These are phyloP conservation scores for Phainopepla nitens DNA, from an alignment of 2,113 vertebrate genomes.

Conservation along the genomic window DNA sequence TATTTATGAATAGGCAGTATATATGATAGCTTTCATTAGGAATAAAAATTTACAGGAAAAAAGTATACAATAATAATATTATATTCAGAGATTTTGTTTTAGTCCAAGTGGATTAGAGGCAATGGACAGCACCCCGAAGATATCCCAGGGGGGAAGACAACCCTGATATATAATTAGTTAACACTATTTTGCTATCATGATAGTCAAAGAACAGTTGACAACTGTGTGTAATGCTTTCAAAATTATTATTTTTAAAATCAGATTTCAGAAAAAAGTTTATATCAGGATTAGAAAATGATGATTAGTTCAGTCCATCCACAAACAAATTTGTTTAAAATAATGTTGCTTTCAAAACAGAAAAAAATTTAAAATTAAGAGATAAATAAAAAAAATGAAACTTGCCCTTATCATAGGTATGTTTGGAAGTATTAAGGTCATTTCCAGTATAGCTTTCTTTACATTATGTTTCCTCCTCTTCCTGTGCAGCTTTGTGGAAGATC, in stretches of 20 bases:
- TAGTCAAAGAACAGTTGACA: neutral
- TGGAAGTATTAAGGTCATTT: neutral
- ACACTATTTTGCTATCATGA: neutral
- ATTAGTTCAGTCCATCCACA: neutral
- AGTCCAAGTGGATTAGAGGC: neutral
- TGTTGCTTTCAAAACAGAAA: neutral
- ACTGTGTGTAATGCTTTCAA: neutral
- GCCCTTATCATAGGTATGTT: neutral
- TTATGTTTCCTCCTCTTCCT: neutral
- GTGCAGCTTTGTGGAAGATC: neutral
- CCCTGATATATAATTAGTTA: neutral
- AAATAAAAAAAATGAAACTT: too few relatives aligned
- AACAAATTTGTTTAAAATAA: neutral
- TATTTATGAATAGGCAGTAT: neutral
- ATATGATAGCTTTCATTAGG: neutral
- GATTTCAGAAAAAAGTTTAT: neutral
- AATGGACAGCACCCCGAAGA: neutral
- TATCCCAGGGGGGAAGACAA: neutral
- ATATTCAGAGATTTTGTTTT: neutral
- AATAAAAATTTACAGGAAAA: neutral
- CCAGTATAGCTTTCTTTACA: neutral
- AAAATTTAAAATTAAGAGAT: neutral
- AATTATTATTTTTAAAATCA: neutral
- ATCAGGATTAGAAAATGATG: neutral
- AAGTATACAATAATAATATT: neutral